Conservation (phyloP, 2,797 vertebrate species). For the Balearica regulorum region DNA sequence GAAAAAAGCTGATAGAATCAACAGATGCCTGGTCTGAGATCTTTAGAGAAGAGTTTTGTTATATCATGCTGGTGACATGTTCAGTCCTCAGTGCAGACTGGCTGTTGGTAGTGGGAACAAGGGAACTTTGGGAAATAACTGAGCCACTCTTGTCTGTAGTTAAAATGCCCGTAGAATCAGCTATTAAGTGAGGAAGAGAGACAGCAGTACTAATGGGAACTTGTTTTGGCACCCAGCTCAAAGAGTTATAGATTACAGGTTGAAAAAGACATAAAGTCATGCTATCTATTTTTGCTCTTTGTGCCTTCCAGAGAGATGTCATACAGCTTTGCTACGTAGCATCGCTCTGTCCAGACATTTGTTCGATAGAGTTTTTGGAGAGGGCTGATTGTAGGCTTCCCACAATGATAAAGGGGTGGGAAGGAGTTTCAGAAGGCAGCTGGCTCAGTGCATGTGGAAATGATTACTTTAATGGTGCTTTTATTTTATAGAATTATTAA, state of each 20-base stretch:
- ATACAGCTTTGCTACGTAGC: neutral
- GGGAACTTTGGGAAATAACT: neutral
- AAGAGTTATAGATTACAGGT: neutral
- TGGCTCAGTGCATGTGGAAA: constrained; percentile 40
- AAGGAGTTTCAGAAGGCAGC: constrained; percentile 35
- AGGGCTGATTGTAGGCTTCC: constrained; percentile 30
- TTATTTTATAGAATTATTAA: constrained; percentile 62
- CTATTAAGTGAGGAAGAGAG: neutral
- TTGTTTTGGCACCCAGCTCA: neutral
- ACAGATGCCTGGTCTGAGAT: neutral
- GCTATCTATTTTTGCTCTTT: neutral
- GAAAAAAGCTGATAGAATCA: neutral
- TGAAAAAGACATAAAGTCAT: neutral
- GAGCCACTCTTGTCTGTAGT: neutral
- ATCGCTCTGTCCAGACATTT: constrained; percentile 22
- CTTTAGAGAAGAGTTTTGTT: neutral
- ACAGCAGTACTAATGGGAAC: neutral
- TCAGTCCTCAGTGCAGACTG: neutral
- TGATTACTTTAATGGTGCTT: constrained; percentile 52
- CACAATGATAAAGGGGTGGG: constrained; percentile 49
- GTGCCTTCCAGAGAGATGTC: rapidly evolving
- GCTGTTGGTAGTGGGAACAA: neutral
- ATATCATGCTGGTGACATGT: neutral
- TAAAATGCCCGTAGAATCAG: neutral
- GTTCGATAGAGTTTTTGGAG: neutral